Conservation (phyloP, 2,888 invertebrate genomes). For the Lasioglossum calceatum region DNA sequence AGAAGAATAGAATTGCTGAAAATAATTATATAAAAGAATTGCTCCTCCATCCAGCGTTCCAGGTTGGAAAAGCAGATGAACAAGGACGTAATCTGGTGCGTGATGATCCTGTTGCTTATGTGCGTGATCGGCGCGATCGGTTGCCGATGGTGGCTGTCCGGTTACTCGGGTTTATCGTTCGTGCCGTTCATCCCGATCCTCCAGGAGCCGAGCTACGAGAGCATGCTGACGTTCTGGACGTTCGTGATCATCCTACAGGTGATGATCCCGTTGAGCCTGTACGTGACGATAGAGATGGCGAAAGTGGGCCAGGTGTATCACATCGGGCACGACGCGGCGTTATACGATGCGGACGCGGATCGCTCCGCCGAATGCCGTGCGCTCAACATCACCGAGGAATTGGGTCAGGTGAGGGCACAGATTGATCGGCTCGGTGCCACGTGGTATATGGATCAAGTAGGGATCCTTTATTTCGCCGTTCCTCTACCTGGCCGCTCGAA, state of each 20-base stretch:
- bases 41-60: slow-evolving; percentile 90
- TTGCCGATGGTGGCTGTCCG: slow-evolving; percentile 93
- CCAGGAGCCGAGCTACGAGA: slow-evolving; percentile 89
- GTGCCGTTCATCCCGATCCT: slow-evolving; percentile 89
- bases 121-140: slow-evolving; percentile 97
- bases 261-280: slow-evolving; percentile 98
- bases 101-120: slow-evolving; percentile 94
- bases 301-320: slow-evolving; percentile 98
- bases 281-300: slow-evolving; percentile 98
- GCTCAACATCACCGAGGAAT: slow-evolving; percentile 98
- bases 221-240: slow-evolving; percentile 96
- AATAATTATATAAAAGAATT: not conserved
- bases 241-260: slow-evolving; percentile 98
- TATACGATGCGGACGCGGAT: slow-evolving; percentile 94
- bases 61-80: slow-evolving; percentile 97
- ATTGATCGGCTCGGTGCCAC: slow-evolving; percentile 26
- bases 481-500: not conserved
- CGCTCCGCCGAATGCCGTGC: slow-evolving; percentile 95
- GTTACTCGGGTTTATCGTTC: slow-evolving; percentile 83
- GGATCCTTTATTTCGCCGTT: not conserved
- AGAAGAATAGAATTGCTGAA: not conserved
- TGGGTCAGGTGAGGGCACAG: slow-evolving; percentile 91
- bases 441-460: slow-evolving; percentile 10
- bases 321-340: slow-evolving; percentile 94
- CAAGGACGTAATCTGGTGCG: slow-evolving; percentile 98